A percentile compares a stretch with the other conserved stretches of the same genome.
These are phyloP conservation scores for Scaptomyza montana DNA, from an alignment of 1,140 invertebrate species.

Conservation along the genomic window DNA sequence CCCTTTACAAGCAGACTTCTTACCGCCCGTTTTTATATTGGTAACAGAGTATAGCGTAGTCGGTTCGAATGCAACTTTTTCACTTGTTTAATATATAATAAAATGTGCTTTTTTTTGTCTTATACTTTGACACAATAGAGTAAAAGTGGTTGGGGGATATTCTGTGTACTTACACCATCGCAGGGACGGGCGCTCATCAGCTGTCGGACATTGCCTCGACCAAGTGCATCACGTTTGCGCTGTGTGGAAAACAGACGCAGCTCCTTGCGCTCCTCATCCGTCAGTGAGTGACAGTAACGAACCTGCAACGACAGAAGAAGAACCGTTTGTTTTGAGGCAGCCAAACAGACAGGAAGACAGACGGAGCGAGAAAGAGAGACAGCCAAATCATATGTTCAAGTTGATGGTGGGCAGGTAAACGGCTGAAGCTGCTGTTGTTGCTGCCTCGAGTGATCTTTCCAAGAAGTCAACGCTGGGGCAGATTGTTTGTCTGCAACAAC, in stretches of 20 bases:
- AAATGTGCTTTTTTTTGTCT: no score
- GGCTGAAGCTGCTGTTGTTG: background rate
- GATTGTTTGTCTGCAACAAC: slow-evolving; percentile 58
- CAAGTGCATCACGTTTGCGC: slow-evolving; percentile 96
- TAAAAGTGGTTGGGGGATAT: background rate
- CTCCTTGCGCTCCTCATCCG: slow-evolving; percentile 96
- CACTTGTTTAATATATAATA: no score
- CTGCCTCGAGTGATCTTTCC: slow-evolving; percentile 70
- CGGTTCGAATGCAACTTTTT: no score
- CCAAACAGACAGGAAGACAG: background rate
- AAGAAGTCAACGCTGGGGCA: slow-evolving; percentile 57
- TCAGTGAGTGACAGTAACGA: slow-evolving; percentile 96
- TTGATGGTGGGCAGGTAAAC: slow-evolving; percentile 44
- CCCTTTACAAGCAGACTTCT: no score
- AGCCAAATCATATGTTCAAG: slow-evolving; percentile 78
- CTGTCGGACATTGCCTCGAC: slow-evolving; percentile 94
- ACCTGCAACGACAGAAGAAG: slow-evolving; percentile 85
- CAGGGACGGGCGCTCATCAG: slow-evolving; percentile 89
- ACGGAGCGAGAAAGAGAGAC: slow-evolving; percentile 28
- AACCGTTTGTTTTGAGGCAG: slow-evolving; percentile 35
- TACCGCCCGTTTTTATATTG: no score
- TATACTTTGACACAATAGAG: background rate
- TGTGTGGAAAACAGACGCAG: slow-evolving; percentile 95
- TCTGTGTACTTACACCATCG: slow-evolving; percentile 87
- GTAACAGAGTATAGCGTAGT: no score